These are phyloP conservation scores for Schizopygopsis malacanthus DNA, from an alignment of 2,797 vertebrate genomes.

Conservation along the genomic window DNA sequence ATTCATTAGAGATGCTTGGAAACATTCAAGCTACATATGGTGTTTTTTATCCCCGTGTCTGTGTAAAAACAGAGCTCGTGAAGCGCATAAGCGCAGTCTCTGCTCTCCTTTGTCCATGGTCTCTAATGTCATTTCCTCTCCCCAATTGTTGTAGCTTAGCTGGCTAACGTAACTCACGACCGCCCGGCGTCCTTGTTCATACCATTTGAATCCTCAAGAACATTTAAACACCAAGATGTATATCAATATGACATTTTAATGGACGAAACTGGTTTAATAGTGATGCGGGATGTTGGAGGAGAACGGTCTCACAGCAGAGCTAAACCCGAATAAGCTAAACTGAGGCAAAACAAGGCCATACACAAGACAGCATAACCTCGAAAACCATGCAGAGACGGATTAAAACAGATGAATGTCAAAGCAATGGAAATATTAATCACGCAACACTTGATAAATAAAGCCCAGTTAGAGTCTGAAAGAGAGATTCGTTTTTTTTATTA, in stretches of 20 bases:
- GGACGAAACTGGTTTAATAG: neutral
- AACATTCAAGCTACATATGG: neutral
- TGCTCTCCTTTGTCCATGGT: constrained; percentile 37
- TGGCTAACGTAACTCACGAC: constrained; percentile 32
- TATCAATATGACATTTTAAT: neutral
- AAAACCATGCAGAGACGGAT: neutral
- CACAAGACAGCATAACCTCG: constrained; percentile 24
- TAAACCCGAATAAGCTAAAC: constrained; percentile 72
- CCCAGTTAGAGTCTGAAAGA: constrained; percentile 31
- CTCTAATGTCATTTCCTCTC: constrained; percentile 54
- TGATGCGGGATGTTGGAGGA: constrained; percentile 31
- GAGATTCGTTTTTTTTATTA: constrained; percentile 74
- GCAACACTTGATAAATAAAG: neutral
- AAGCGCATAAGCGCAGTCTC: neutral
- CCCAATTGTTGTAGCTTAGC: constrained; percentile 53
- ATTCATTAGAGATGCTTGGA: neutral
- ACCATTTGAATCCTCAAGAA: neutral
- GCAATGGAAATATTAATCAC: fast-evolving
- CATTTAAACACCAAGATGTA: neutral
- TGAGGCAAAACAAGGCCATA: constrained; percentile 65
- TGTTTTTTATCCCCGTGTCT: neutral
- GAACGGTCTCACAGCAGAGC: constrained; percentile 71
- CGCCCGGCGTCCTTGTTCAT: constrained; percentile 44
- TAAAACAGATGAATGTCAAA: neutral
- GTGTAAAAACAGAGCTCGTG: neutral